A percentile compares a stretch with the other conserved stretches of the same genome.
Evolutionary conservation across 2,797 vertebrate species (phyloP).

Genomic region (Rhyacichthys aspro): DNA sequence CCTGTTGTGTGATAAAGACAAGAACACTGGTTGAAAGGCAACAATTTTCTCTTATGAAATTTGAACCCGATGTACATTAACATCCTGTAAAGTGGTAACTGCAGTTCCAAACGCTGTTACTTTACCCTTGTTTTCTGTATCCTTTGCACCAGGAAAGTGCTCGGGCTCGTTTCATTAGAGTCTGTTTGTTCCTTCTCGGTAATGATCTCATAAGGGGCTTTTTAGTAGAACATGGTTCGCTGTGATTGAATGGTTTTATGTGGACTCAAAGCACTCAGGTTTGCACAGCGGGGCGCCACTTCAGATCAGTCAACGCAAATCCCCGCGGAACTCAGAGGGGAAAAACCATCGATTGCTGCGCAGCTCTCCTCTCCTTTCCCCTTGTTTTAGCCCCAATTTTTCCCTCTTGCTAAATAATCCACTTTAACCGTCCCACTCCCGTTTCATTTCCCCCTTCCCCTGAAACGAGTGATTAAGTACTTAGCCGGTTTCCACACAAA

Average conservation of each 20-base stretch:
- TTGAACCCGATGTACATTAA: no score
- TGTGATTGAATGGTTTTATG: conserved; percentile 77
- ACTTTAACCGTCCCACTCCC: conserved; percentile 63
- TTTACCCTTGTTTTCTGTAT: conserved; percentile 25
- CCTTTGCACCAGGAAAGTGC: conserved; percentile 30
- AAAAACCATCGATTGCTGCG: conserved; percentile 62
- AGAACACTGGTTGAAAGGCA: no score
- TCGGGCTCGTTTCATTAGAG: conserved; percentile 64
- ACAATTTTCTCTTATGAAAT: no score
- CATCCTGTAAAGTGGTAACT: no score
- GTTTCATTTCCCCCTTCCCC: conserved; percentile 50
- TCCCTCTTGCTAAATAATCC: conserved; percentile 62
- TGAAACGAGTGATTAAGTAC: conserved; percentile 60
- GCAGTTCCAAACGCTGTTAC: background rate
- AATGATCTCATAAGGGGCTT: conserved; percentile 77
- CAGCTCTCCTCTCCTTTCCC: conserved; percentile 39
- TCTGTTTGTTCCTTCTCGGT: conserved; percentile 67
- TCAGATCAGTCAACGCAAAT: conserved; percentile 74
- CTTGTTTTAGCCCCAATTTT: conserved; percentile 39
- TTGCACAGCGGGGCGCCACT: conserved; percentile 74
- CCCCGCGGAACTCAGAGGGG: conserved; percentile 58
- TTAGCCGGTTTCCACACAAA: conserved; percentile 58
- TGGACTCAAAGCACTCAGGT: conserved; percentile 77
- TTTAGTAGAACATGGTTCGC: conserved; percentile 71
- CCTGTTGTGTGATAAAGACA: no score